A percentile compares a stretch with the other conserved stretches of the same genome.
phyloP scores from a whole-genome alignment of 1,140 invertebrate genomes.

The Temnothorax longispinosus region DNA sequence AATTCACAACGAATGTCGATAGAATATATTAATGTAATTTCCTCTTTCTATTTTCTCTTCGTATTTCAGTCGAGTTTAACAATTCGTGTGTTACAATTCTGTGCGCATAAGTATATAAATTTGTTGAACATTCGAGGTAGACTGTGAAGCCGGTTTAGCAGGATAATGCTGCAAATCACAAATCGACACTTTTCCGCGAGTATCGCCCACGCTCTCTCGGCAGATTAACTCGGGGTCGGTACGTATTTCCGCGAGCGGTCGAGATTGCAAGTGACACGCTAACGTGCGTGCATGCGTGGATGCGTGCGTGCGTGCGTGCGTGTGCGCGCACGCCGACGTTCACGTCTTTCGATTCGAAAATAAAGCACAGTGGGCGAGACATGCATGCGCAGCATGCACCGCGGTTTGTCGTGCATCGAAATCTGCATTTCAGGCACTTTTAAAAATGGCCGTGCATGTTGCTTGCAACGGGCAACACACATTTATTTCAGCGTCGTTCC shows the following conservation, averaged over 20 bases:
- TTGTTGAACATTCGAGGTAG: neutral
- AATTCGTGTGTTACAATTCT: neutral
- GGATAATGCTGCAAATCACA: slow-evolving; percentile 29
- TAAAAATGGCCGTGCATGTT: slow-evolving; percentile 20
- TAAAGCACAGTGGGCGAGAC: slow-evolving; percentile 25
- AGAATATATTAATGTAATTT: slow-evolving; percentile 11
- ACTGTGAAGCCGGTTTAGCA: neutral
- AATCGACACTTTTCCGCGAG: slow-evolving; percentile 53
- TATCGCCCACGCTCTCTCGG: slow-evolving; percentile 45
- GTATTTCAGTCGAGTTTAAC: neutral
- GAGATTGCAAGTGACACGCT: slow-evolving; percentile 66
- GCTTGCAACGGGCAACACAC: neutral
- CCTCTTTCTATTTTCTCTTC: neutral
- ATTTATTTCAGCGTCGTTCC: neutral
- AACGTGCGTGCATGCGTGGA: slow-evolving; percentile 47
- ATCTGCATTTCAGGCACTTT: slow-evolving; percentile 27
- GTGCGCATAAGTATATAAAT: slow-evolving; percentile 4
- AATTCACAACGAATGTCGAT: neutral
- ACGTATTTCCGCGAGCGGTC: slow-evolving; percentile 50
- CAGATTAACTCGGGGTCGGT: slow-evolving; percentile 41
- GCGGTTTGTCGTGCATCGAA: slow-evolving; percentile 53
- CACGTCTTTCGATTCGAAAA: slow-evolving; percentile 51
- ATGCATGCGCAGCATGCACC: slow-evolving; percentile 10
- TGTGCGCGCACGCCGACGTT: slow-evolving; percentile 5
- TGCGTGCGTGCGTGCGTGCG: slow-evolving; percentile 10